Base-by-base conservation (phyloP, 37 sponge, comb jelly and placozoan species). In the Spongia lamella region DNA sequence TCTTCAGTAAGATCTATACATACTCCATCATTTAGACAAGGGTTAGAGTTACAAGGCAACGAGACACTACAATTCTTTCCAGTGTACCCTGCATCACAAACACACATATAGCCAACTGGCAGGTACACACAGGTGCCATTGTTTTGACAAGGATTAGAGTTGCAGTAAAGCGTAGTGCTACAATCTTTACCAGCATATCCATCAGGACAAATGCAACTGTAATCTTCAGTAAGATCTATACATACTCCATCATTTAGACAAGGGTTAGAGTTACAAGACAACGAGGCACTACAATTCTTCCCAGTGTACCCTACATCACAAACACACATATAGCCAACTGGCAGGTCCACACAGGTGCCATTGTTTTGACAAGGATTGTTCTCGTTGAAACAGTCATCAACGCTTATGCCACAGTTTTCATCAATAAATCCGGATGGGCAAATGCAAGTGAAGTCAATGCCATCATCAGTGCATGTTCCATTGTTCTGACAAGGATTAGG, bases 361-460 rank as follows among this genome's bases (percentile, higher is more conserved):
- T 57, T 51, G 32, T 84, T 77, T 25, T 39, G 56, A 52, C 85
- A 84, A 32, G 51, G 19, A 15, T 47, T 20, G 20, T n/a, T n/a
- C n/a, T n/a, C n/a, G n/a, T 21, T 3, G 6, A 53, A 50, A 73
- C 90, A 90, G 2, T 88, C 88, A 37, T 88, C 32, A 34, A 85
- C 71, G 19, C 70, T 27, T 39, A 66, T 66, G 1, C 17, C 55
- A 51, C 72, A 70, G 30, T 14, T 26, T 1, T 51, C 72, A 51
- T 54, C 72, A 14, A 7, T 50, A 29, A 70, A 70, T 51, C 72
- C 72, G 17, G 25, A 19, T 16, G 37, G 17, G 51, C 72, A 70
- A 11, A 11, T 70, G 34, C 72, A 70, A 11, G 53, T 29, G 55
- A 31, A 36, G 2, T 38, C 26, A 22, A 24, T 61, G 57, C 22